Base-by-base conservation (phyloP, 2,113 vertebrate genomes). In the Laticauda laticaudata region DNA sequence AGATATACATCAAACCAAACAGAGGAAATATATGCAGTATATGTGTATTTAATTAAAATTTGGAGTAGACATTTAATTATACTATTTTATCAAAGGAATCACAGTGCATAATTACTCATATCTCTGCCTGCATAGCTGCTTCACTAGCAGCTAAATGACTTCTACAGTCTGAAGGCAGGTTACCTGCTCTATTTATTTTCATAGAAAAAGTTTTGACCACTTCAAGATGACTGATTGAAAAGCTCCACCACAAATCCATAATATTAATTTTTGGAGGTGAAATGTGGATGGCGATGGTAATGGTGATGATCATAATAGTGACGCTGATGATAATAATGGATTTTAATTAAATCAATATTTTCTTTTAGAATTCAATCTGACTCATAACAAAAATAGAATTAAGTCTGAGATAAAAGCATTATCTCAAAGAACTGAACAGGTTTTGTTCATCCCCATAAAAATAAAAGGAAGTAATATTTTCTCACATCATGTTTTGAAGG, bases 381-480 rank as follows among this genome's bases (percentile, higher is more conserved):
- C 95, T 96, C 86, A 91, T 48, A 54, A 96, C 96, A 96, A 97
- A 97, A 94, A 95, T 85, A 98, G 94, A 96, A 93, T 92, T 48
- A 20, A 81, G 87, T 95, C 91, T 51, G 87, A 96, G 92, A 96
- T 95, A 92, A 96, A 96, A 92, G 93, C 92, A 95, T 94, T 94
- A 51, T 90, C 92, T 96, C 18, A 14, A 20, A 95, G 91, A 92
- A 96, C 93, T 95, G 94, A 96, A 69, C 94, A n/a, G 45, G 85
- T 93, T 97, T 97, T 97, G 95, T 97, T 97, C 85, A 90, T 6
- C n/a, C 29, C 94, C 85, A 87, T 87, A 95, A 91, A 92, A n/a
- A 26, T 90, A 92, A 86, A 45, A 45, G 8, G 18, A 69, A 34
- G 4, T 54, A 11, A 26, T 93, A 94, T 48, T 93, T 20, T 93